These are phyloP conservation scores for Montipora foliosa DNA, from an alignment of 64 coral and sea anemone genomes.

Conservation along the genomic window DNA sequence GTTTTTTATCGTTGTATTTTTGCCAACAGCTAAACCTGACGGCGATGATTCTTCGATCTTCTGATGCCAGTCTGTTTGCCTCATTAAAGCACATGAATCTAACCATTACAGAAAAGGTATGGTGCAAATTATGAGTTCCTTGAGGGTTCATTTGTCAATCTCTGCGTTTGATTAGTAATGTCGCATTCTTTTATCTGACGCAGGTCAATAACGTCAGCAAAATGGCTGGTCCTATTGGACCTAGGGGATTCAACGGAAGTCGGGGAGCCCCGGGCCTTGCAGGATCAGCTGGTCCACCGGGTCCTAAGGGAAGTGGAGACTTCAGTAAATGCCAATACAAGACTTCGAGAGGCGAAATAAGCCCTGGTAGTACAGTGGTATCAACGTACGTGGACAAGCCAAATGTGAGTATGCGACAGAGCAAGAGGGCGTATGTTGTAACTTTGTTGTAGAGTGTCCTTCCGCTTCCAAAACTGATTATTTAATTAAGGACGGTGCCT, in stretches of 20 bases:
- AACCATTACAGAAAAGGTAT: not conserved
- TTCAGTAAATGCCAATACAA: not conserved
- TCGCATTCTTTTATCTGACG: not conserved
- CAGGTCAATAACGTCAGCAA: constrained; percentile 30
- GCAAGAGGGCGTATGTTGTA: not conserved
- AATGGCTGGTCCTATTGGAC: constrained; percentile 2
- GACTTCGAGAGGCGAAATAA: no score
- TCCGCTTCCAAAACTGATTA: not conserved
- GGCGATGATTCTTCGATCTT: not conserved
- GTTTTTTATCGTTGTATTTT: not conserved
- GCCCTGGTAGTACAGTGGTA: not conserved
- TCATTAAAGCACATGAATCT: not conserved
- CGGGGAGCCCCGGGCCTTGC: not conserved
- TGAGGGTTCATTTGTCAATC: not conserved
- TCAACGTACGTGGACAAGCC: not conserved
- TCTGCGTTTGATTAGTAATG: not conserved
- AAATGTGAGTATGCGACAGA: not conserved
- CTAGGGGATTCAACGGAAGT: not conserved
- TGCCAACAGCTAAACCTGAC: not conserved
- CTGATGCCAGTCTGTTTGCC: not conserved
- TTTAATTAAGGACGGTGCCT: no score
- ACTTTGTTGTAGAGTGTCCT: not conserved
- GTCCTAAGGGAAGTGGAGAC: constrained; percentile 7
- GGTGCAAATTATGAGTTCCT: not conserved
- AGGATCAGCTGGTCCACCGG: not conserved